Evolutionary conservation across 2,797 vertebrate genomes (phyloP).

Genomic region (Anniella stebbinsi): DNA sequence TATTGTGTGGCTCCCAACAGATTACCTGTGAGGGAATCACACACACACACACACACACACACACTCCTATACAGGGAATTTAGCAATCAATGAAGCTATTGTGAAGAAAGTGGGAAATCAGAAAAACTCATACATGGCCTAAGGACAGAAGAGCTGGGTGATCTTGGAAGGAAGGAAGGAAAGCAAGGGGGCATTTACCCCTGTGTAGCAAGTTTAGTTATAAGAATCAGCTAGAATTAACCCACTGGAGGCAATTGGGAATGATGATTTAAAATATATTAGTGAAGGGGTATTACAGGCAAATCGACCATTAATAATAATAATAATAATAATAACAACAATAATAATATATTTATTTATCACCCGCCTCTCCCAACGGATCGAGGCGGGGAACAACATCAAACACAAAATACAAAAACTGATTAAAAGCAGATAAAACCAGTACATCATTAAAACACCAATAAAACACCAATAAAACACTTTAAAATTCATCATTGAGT

Average conservation of each 20-base stretch:
- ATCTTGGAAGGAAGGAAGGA: neutral
- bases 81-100: neutral
- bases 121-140: no score
- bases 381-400: no score
- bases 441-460: no score
- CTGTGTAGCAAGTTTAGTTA: neutral
- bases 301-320: neutral
- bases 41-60: neutral
- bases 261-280: neutral
- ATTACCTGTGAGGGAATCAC: no score
- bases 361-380: no score
- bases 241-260: neutral
- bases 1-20: no score
- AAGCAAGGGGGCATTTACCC: neutral
- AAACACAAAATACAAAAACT: no score
- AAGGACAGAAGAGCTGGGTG: neutral
- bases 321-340: no score
- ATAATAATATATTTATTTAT: no score
- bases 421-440: no score
- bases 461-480: no score
- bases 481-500: no score
- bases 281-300: neutral
- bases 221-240: neutral
- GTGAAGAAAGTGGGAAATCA: neutral
- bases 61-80: neutral